phyloP scores from a whole-genome alignment of 2,888 invertebrate genomes.

The Sthenelais limicola region DNA sequence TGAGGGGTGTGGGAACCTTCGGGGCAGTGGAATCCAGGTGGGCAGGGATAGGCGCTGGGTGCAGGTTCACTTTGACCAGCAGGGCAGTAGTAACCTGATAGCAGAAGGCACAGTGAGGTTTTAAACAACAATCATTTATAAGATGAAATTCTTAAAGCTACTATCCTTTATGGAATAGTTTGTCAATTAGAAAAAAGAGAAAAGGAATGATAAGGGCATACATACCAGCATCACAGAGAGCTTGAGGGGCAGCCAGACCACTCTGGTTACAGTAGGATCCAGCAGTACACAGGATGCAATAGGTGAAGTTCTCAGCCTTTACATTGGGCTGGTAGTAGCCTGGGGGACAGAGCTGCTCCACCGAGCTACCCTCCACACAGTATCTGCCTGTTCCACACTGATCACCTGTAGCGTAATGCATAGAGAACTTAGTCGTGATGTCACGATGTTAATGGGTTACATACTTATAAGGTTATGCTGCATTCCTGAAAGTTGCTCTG shows the following conservation, averaged over 20 bases:
- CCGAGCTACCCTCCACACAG: constrained; percentile 61
- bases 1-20: constrained; percentile 57
- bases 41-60: constrained; percentile 64
- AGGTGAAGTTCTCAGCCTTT: constrained; percentile 59
- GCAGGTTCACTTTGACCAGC: constrained; percentile 55
- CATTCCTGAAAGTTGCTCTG: no score
- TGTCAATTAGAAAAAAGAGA: not conserved
- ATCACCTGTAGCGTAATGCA: constrained; percentile 62
- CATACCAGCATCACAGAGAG: constrained; percentile 63
- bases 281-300: constrained; percentile 64
- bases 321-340: constrained; percentile 65
- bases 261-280: constrained; percentile 66
- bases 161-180: not conserved
- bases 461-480: no score
- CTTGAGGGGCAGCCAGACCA: constrained; percentile 62
- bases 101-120: no score
- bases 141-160: not conserved
- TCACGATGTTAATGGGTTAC: no score
- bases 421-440: no score
- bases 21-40: constrained; percentile 64
- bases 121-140: not conserved
- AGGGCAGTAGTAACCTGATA: constrained; percentile 67
- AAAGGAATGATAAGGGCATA: no score
- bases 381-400: constrained; percentile 62
- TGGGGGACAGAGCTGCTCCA: constrained; percentile 60